phyloP scores from a whole-genome alignment of 2,797 vertebrate species.

The Argya squamiceps region DNA sequence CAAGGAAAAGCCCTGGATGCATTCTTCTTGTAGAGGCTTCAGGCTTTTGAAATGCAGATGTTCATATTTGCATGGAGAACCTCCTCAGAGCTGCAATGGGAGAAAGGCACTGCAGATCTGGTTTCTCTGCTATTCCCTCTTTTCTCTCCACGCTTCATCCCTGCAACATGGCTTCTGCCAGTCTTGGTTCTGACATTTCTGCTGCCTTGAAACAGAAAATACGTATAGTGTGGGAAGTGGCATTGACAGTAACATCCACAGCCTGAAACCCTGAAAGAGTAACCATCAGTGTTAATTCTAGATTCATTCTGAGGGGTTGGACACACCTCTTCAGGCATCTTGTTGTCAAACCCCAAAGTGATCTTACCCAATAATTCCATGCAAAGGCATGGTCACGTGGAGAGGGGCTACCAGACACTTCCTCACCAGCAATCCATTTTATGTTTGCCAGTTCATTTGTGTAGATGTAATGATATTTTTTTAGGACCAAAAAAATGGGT shows the following conservation, averaged over 20 bases:
- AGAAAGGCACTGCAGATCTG: background rate
- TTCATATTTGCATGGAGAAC: background rate
- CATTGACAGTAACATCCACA: background rate
- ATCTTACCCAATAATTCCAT: background rate
- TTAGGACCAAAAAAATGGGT: background rate
- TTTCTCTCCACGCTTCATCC: background rate
- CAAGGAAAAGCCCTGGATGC: background rate
- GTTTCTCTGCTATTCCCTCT: background rate
- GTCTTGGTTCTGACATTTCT: rapidly evolving
- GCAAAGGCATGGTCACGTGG: background rate
- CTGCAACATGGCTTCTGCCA: background rate
- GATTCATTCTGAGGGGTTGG: background rate
- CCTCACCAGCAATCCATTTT: background rate
- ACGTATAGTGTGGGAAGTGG: background rate
- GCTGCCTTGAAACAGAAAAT: background rate
- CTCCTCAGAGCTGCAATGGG: background rate
- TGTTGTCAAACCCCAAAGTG: background rate
- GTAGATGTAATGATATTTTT: background rate
- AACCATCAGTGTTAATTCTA: background rate
- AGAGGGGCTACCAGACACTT: background rate
- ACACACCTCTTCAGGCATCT: background rate
- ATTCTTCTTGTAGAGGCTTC: background rate
- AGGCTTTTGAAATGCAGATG: background rate
- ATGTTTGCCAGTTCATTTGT: background rate
- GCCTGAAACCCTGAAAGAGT: background rate